Conservation (phyloP, 2,888 invertebrate species). For the Caenorhabditis afra region DNA sequence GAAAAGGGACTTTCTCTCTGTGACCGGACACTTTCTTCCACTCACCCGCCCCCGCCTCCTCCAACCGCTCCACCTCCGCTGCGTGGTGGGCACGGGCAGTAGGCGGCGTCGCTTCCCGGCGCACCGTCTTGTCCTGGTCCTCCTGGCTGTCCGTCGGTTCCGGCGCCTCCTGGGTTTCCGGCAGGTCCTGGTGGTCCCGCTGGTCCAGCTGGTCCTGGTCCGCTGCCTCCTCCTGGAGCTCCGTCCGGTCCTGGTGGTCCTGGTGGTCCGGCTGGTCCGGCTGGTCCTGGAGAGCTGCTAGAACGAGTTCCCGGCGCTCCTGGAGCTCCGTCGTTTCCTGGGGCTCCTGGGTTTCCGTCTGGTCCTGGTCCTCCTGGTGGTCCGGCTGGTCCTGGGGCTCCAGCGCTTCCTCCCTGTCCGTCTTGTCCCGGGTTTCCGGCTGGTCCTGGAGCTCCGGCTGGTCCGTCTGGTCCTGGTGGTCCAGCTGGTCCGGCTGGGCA, state of each 20-base stretch:
- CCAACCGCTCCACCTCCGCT: constrained; percentile 35
- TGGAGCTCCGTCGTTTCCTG: constrained; percentile 57
- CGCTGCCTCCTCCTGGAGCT: constrained; percentile 61
- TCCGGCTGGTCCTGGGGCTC: constrained; percentile 61
- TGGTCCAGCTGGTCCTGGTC: constrained; percentile 66
- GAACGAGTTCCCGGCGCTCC: constrained; percentile 64
- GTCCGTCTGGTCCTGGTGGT: constrained; percentile 61
- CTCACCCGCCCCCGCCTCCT: constrained; percentile 41
- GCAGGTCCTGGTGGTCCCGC: constrained; percentile 68
- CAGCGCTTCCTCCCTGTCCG: constrained; percentile 48
- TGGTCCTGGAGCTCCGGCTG: constrained; percentile 63
- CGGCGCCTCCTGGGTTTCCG: constrained; percentile 66
- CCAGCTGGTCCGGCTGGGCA: constrained; percentile 67
- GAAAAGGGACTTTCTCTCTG: not conserved
- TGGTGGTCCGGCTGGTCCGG: constrained; percentile 66
- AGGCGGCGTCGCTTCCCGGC: constrained; percentile 63
- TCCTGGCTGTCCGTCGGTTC: constrained; percentile 66
- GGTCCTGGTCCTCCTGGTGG: constrained; percentile 61
- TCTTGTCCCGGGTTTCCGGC: constrained; percentile 62
- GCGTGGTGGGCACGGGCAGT: constrained; percentile 67
- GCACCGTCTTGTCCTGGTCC: constrained; percentile 65
- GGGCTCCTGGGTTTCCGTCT: constrained; percentile 58
- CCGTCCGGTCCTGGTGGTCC: constrained; percentile 65
- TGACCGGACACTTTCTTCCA: not conserved
- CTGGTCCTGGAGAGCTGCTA: constrained; percentile 62